These are phyloP conservation scores for Nannoperca australis DNA, from an alignment of 2,797 vertebrate genomes.

Conservation along the genomic window DNA sequence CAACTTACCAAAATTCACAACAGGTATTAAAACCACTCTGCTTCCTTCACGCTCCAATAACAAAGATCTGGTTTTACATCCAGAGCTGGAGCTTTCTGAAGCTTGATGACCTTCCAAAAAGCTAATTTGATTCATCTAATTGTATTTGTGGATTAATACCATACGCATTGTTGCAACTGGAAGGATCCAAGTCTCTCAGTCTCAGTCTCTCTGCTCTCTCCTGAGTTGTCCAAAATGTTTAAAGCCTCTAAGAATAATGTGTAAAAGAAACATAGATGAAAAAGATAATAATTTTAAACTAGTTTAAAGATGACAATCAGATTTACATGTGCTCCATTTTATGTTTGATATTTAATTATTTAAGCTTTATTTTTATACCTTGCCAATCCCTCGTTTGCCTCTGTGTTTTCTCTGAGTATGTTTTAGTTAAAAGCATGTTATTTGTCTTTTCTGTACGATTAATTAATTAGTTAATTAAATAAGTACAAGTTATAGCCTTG, in stretches of 20 bases:
- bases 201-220: neutral
- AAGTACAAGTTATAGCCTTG: neutral
- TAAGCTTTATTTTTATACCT: no score
- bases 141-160: neutral
- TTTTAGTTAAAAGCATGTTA: neutral
- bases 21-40: neutral
- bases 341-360: neutral
- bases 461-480: slow-evolving; percentile 10
- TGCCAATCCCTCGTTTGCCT: neutral
- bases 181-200: neutral
- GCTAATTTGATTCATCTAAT: neutral
- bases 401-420: neutral
- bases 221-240: neutral
- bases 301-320: neutral
- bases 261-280: neutral
- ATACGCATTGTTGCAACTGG: neutral
- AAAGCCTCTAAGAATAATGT: neutral
- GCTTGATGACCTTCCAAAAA: neutral
- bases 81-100: neutral
- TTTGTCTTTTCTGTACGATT: neutral
- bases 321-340: neutral
- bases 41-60: no score
- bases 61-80: neutral
- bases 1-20: neutral
- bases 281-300: neutral